These are phyloP conservation scores for Dryomyza anilis DNA, from an alignment of 2,888 invertebrate genomes.

Conservation along the genomic window DNA sequence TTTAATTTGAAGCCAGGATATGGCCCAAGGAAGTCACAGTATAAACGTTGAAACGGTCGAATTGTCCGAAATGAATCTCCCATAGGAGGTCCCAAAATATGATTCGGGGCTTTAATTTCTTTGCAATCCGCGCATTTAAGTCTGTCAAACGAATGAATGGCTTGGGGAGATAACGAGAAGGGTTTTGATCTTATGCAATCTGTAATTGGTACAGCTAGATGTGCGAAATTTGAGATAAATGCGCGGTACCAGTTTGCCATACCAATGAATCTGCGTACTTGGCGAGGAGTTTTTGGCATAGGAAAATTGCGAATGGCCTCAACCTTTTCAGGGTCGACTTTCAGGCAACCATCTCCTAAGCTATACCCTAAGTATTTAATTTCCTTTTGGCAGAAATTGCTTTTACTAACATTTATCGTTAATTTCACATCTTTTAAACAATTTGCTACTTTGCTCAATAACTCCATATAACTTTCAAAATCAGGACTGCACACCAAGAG, in stretches of 20 bases:
- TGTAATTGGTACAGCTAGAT: conserved; percentile 9
- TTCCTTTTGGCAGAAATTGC: conserved; percentile 1
- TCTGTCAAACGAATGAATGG: no score
- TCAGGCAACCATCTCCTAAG: conserved; percentile 15
- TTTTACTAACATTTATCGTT: background rate
- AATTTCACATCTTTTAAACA: background rate
- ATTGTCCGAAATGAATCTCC: background rate
- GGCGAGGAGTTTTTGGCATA: background rate
- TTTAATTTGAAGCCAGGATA: background rate
- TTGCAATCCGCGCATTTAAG: no score
- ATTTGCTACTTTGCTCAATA: no score
- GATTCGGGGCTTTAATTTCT: background rate
- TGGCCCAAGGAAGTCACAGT: background rate
- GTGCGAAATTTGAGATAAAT: conserved; percentile 14
- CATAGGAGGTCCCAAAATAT: background rate
- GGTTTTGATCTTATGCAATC: no score
- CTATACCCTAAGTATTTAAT: conserved; percentile 13
- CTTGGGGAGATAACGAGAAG: conserved; percentile 12
- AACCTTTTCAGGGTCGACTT: no score
- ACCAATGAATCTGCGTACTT: background rate
- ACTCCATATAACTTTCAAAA: no score
- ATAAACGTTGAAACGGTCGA: background rate
- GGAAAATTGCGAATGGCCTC: no score
- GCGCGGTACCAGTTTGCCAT: conserved; percentile 1
- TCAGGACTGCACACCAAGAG: no score